Percentiles rank a stretch among this genome's conserved stretches.
These are phyloP conservation scores for Protodeltote pygarga DNA, from an alignment of 2,888 invertebrate species.

Conservation along the genomic window DNA sequence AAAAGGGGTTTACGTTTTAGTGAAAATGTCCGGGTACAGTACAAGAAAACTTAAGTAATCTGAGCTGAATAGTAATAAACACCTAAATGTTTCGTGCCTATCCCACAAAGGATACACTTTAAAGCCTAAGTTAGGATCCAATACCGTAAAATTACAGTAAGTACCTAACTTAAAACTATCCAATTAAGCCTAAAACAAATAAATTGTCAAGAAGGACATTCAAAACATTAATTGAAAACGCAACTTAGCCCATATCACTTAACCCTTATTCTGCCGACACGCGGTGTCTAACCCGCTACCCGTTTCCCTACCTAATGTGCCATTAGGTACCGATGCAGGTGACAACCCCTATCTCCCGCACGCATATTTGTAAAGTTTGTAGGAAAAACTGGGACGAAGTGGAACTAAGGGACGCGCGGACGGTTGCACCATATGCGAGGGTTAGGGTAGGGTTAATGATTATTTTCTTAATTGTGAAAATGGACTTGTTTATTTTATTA, in stretches of 20 bases:
- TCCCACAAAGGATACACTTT: too few relatives aligned
- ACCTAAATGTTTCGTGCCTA: too few relatives aligned
- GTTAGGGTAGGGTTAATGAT: constrained; percentile 10
- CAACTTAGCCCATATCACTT: constrained; percentile 43
- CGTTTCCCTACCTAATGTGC: constrained; percentile 79
- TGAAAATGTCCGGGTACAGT: too few relatives aligned
- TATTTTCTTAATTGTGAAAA: constrained; percentile 24
- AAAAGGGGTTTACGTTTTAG: too few relatives aligned
- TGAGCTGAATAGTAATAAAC: too few relatives aligned
- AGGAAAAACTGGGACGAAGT: constrained; percentile 46
- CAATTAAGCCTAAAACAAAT: constrained; percentile 18
- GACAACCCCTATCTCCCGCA: constrained; percentile 39
- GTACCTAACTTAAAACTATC: too few relatives aligned
- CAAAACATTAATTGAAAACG: constrained; percentile 55
- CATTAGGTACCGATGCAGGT: constrained; percentile 74
- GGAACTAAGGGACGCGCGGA: constrained; percentile 33
- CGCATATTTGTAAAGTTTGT: constrained; percentile 76
- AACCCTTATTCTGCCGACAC: constrained; percentile 42
- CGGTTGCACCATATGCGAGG: constrained; percentile 46
- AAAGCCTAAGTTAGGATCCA: too few relatives aligned
- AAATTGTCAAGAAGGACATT: constrained; percentile 33
- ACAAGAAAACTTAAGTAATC: too few relatives aligned
- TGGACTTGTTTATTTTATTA: constrained; percentile 27
- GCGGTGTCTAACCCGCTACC: too few relatives aligned
- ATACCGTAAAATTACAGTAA: too few relatives aligned